Conservation (phyloP, 2,797 vertebrate genomes). For the Sardinella longiceps region DNA sequence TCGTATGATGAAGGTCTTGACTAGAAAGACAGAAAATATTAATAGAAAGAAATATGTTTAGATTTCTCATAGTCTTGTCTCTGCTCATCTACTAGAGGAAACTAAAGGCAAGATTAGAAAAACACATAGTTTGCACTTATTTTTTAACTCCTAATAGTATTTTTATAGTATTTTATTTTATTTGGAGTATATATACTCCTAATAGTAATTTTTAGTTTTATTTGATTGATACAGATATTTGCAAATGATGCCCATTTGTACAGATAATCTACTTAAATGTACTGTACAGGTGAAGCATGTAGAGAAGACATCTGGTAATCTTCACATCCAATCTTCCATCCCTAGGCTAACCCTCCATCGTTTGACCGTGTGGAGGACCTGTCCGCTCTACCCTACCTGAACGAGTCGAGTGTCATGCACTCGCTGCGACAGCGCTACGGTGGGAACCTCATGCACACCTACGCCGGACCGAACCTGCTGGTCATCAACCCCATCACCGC, state of each 20-base stretch:
- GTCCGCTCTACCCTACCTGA: conserved; percentile 90
- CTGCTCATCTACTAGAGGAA: not conserved
- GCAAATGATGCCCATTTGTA: not conserved
- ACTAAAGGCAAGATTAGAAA: not conserved
- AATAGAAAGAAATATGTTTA: not conserved
- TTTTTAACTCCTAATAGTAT: no score
- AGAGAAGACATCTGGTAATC: no score
- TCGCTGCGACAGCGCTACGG: conserved; percentile 91
- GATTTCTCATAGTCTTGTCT: not conserved
- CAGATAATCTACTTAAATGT: no score
- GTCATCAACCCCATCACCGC: conserved; percentile 92
- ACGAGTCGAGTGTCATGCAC: conserved; percentile 92
- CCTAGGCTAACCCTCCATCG: conserved; percentile 91
- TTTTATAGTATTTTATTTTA: no score
- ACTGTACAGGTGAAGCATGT: no score
- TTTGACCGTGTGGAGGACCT: conserved; percentile 89
- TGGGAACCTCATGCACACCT: conserved; percentile 90
- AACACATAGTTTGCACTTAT: not conserved
- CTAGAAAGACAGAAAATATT: not conserved
- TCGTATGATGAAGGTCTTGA: not conserved
- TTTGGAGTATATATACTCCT: no score
- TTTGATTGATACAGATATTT: no score
- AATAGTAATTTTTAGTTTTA: no score
- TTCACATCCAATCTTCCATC: no score
- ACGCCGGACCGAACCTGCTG: conserved; percentile 88